Evolutionary conservation across 1,140 invertebrate species (phyloP).

Genomic region (Luehdorfia chinensis): DNA sequence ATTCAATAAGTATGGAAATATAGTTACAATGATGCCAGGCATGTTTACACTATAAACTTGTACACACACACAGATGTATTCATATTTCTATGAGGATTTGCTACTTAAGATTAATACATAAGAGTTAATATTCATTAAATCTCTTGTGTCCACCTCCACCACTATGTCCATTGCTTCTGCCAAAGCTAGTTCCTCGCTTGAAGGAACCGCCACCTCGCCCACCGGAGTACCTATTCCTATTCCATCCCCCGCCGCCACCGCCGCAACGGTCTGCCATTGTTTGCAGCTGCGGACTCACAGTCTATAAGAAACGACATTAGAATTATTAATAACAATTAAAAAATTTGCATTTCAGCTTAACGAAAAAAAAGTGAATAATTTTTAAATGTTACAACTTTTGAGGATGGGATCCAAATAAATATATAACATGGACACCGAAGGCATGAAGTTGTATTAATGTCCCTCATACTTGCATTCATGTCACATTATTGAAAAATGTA

Average conservation of each 20-base stretch:
- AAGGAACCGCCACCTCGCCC: conserved; percentile 61
- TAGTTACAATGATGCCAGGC: not conserved
- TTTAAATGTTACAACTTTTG: conserved; percentile 80
- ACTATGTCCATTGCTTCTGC: conserved; percentile 52
- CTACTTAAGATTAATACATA: conserved; percentile 39
- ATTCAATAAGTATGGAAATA: conserved; percentile 5
- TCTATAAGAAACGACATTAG: conserved; percentile 46
- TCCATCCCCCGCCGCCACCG: conserved; percentile 76
- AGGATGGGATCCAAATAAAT: conserved; percentile 84
- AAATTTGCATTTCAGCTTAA: not conserved
- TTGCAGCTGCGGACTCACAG: conserved; percentile 78
- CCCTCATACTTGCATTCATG: conserved; percentile 86
- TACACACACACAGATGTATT: conserved; percentile 43
- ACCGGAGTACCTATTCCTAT: conserved; percentile 63
- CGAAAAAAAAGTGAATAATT: not conserved
- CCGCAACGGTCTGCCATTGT: conserved; percentile 78
- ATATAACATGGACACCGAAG: conserved; percentile 84
- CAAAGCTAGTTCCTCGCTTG: conserved; percentile 60
- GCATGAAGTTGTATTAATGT: conserved; percentile 81
- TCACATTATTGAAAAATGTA: conserved; percentile 79
- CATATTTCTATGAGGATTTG: conserved; percentile 63
- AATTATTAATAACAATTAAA: not conserved
- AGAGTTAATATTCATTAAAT: conserved; percentile 76
- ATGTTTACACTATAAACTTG: conserved; percentile 22
- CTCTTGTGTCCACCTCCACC: conserved; percentile 68